A percentile compares a stretch with the other conserved stretches of the same genome.
Conservation (phyloP, 2,113 vertebrate genomes). For the Aegithalos caudatus region DNA sequence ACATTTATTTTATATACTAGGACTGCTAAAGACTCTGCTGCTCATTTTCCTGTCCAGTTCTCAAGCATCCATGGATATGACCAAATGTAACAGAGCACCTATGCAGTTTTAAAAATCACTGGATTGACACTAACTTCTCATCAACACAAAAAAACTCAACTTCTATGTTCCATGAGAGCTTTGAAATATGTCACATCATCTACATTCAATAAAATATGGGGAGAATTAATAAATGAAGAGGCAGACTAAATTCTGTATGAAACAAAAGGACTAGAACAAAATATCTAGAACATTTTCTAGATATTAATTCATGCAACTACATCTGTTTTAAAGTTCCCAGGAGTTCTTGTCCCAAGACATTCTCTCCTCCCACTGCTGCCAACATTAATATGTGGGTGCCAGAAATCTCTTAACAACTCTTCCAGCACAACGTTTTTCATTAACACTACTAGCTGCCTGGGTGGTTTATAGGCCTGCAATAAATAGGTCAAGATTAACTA, state of each 20-base stretch:
- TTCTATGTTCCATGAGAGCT: background rate
- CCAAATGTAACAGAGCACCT: background rate
- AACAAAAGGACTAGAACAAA: background rate
- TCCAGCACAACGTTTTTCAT: background rate
- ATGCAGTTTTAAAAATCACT: background rate
- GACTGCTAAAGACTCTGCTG: background rate
- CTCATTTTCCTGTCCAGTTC: background rate
- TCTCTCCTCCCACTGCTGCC: background rate
- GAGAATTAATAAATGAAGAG: background rate
- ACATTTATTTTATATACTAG: background rate
- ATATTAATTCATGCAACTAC: background rate
- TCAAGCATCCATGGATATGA: background rate
- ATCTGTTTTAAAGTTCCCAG: background rate
- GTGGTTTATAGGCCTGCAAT: background rate
- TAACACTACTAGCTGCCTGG: background rate
- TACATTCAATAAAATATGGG: background rate
- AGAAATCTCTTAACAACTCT: background rate
- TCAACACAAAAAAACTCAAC: background rate
- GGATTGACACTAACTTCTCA: background rate
- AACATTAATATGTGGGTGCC: background rate
- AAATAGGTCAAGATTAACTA: background rate
- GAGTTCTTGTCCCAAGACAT: background rate
- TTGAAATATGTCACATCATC: background rate
- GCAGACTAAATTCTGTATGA: background rate
- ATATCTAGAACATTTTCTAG: background rate